Evolutionary conservation across 2,113 vertebrate genomes (phyloP).

Genomic region (Leptobrachium leishanense): DNA sequence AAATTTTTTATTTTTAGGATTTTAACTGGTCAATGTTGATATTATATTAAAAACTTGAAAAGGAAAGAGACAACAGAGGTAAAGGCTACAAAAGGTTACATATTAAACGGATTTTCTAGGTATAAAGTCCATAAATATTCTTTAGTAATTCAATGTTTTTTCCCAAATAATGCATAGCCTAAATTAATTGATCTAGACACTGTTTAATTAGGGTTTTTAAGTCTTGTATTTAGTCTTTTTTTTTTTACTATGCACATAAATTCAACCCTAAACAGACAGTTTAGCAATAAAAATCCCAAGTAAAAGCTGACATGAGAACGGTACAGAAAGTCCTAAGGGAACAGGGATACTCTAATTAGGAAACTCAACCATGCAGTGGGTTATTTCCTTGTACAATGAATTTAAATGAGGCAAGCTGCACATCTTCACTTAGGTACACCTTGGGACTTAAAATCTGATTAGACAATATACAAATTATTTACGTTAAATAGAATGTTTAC

Average conservation of each 20-base stretch:
- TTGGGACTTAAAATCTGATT: slow-evolving; percentile 55
- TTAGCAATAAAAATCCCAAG: slow-evolving; percentile 46
- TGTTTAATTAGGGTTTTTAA: slow-evolving; percentile 60
- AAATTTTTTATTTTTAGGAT: no score
- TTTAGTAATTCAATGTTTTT: slow-evolving; percentile 55
- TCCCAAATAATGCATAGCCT: slow-evolving; percentile 19
- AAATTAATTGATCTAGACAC: slow-evolving; percentile 52
- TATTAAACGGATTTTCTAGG: slow-evolving; percentile 54
- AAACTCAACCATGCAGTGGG: slow-evolving; percentile 57
- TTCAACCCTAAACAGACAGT: slow-evolving; percentile 58
- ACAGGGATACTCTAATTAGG: slow-evolving; percentile 59
- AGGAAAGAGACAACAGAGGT: slow-evolving; percentile 49
- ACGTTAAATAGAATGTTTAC: slow-evolving; percentile 53
- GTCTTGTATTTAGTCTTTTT: slow-evolving; percentile 54
- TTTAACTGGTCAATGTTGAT: neutral
- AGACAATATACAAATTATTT: slow-evolving; percentile 53
- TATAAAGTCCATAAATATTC: slow-evolving; percentile 45
- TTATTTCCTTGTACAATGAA: slow-evolving; percentile 58
- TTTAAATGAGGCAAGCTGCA: slow-evolving; percentile 57
- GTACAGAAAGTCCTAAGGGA: slow-evolving; percentile 57
- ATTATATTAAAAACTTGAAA: slow-evolving; percentile 56
- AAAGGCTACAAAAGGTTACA: slow-evolving; percentile 44
- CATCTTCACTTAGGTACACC: slow-evolving; percentile 47
- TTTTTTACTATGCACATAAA: slow-evolving; percentile 58
- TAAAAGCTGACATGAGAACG: slow-evolving; percentile 48